Base-by-base conservation (phyloP, 2,888 invertebrate species). In the Apamea crenata region DNA sequence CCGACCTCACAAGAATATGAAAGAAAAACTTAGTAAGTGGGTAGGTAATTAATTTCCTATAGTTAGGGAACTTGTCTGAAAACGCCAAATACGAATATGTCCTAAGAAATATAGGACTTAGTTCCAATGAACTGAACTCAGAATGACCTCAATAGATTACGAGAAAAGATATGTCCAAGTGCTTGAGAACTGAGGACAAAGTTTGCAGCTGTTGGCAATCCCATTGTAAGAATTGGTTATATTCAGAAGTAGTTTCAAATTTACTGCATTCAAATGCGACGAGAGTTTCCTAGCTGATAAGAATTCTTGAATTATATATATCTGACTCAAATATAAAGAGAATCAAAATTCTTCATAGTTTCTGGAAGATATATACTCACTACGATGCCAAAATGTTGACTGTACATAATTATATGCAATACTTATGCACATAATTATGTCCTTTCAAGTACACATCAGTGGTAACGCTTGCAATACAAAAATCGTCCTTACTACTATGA, bases 181-280 rank as follows among this genome's bases (percentile, higher is more conserved):
- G 40, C 47, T 86, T 73, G 40, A 68, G 67, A 79, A 86, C 67
- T 80, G 40, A 16, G 12, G 29, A 4, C 36, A 53, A 82, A 84
- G 68, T 84, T 86, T 50, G 40, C 61, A 86, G 73, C 75, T 83
- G 70, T 68, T n/a, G 47, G 61, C 63, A 56, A 66, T 65, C 25
- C 63, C 65, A 70, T 1, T 74, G 67, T 40, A 61, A 50, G 80
- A 47, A 65, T 53, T 67, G 61, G 47, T 77, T 82, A 82, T 81
- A 67, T 68, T 72, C 44, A 59, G 16, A 72, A 72, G 36, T 65
- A 61, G 71, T 81, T 74, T 61, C 29, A 69, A 25, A 80, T 65
- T 61, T 83, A 18, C 72, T 81, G 81, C 53, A 81, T 85, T 75
- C 36, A n/a, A 68, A 72, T 77, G 18, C 61, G 25, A 68, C 36